Evolutionary conservation across 1,140 invertebrate species (phyloP), one percentile per base, ranked within the genome.

Genomic region (Tenebrio molitor): DNA sequence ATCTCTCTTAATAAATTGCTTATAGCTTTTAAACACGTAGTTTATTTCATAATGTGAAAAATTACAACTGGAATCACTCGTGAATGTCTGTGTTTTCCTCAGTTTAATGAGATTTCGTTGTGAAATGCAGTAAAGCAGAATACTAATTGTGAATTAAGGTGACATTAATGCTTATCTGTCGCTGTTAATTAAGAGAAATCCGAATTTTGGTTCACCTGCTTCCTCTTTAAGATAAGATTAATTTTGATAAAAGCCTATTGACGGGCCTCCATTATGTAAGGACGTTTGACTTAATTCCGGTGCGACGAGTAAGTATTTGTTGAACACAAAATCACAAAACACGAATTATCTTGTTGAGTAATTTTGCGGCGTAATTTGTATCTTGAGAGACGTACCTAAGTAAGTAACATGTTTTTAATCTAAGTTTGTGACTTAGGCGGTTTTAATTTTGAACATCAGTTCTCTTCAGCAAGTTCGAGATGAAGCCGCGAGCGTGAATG

Each of bases 141-240:
- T 58, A 58, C 50, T 58, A 58, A 58, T 58, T 58, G 50, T 58
- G 12, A 58, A 58, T 58, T 58, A 58, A 58, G n/a, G 21, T 29
- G 10, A 58, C 23, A 33, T 58, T 29, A 58, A 58, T 58, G 50
- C 50, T 58, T 58, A 58, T 58, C 50, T 58, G 50, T 29, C 50
- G 21, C 15, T 29, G 50, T 29, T 58, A 58, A 58, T 58, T 58
- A 58, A 29, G 50, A 58, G 23, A 29, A 58, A 58, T 58, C 23
- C 23, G 21, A 14, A 58, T 25, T 39, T 58, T 12, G 23, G 50
- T 58, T 58, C 50, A 58, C 50, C 50, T 58, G 50, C 29, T 29
- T 6, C 12, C 23, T 17, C 17, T 23, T 23, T n/a, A 58, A 58
- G 23, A 6, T 50, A 50, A 50, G 44, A 50, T 41, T 41, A 5